Base-by-base conservation (phyloP, 2,797 vertebrate species). In the Cuculus canorus region DNA sequence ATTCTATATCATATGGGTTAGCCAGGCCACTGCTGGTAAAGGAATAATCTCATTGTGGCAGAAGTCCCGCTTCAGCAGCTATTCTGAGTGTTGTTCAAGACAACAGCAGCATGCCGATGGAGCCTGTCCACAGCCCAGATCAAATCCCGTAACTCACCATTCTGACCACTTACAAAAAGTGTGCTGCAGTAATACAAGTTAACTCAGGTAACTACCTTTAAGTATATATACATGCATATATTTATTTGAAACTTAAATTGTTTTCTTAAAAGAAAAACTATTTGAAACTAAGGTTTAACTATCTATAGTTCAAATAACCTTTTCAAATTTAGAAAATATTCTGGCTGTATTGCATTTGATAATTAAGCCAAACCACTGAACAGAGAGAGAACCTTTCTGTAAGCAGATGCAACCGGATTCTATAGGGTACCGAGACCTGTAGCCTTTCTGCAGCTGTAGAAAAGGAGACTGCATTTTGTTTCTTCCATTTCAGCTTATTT, bases 221-320 rank as follows among this genome's bases (percentile, higher is more conserved):
- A 73, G 60, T 18, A 43, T 1, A 48, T 16, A 0, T 0, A 71
- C 16, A 41, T 18, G 0, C 1, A n/a, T 11, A 7, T 57, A 52
- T 30, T 22, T 50, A 48, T 33, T 69, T 79, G 61, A 82, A 68
- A 78, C 59, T 28, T 48, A 60, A 84, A 92, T 28, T 39, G 11
- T 15, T 53, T 80, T 73, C 52, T 73, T 83, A 37, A 69, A 39
- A 71, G 23, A 57, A 79, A 69, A 61, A 15, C 41, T 81, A 45
- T 45, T 63, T 72, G n/a, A 86, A 82, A 69, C 13, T 39, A 27
- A 45, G 41, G 45, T 14, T 45, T 41, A 50, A 39, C 41, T 25
- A 82, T 7, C 53, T 13, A 66, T 35, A 54, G 41, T 54, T 60
- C 53, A 71, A 63, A 43, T 17, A 75, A 57, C 18, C 19, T 33